Percentiles rank a stretch among this genome's conserved stretches.
Conservation (phyloP, 2,888 invertebrate species). For the Tinea semifulvella region DNA sequence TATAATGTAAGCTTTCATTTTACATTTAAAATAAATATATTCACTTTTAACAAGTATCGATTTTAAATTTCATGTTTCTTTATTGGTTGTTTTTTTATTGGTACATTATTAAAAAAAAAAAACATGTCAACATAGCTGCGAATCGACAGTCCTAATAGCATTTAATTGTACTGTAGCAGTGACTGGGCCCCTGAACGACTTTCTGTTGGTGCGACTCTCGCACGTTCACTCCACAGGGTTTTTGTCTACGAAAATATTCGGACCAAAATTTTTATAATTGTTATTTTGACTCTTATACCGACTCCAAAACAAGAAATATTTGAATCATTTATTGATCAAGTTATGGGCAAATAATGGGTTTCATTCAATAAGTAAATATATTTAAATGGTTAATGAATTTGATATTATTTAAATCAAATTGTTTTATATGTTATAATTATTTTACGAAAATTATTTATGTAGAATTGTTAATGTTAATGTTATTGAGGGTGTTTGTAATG, state of each 20-base stretch:
- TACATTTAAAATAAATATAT: too few relatives aligned
- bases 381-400: not conserved
- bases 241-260: constrained; percentile 39
- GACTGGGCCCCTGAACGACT: not conserved
- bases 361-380: not conserved
- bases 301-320: not conserved
- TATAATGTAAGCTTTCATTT: too few relatives aligned
- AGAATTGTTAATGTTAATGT: not conserved
- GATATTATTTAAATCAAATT: constrained; percentile 5
- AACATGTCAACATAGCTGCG: too few relatives aligned
- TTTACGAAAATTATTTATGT: constrained; percentile 1
- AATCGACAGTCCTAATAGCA: too few relatives aligned
- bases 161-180: too few relatives aligned
- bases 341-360: not conserved
- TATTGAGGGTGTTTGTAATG: not conserved
- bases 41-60: too few relatives aligned
- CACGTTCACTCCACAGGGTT: constrained; percentile 37
- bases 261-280: constrained; percentile 36
- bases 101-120: too few relatives aligned
- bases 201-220: constrained; percentile 4
- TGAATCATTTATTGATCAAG: too few relatives aligned
- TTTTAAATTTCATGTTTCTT: too few relatives aligned
- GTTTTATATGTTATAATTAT: constrained; percentile 9
- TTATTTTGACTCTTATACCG: constrained; percentile 5
- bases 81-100: too few relatives aligned